A percentile compares a stretch with the other conserved stretches of the same genome.
Evolutionary conservation across 1,140 invertebrate genomes (phyloP).

Genomic region (Magallana angulata): DNA sequence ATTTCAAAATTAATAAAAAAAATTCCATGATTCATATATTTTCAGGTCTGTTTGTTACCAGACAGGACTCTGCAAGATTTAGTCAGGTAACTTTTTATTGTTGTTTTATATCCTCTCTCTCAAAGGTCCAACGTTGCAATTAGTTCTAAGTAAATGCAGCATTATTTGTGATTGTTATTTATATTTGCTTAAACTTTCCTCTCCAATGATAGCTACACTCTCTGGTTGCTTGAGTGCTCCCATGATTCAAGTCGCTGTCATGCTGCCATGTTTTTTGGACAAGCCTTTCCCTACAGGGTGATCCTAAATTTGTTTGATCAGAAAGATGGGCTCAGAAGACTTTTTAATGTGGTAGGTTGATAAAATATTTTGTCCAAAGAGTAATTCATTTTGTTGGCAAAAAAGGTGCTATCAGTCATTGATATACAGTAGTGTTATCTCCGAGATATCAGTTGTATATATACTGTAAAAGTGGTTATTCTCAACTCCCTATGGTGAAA

Average conservation of each 20-base stretch:
- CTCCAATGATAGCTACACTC: conserved; percentile 85
- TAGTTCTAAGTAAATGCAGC: too few species aligned
- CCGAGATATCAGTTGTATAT: too few species aligned
- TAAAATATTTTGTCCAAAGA: background rate
- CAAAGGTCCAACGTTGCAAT: too few species aligned
- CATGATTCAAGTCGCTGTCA: conserved; percentile 97
- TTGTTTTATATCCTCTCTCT: background rate
- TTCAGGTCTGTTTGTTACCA: conserved; percentile 89
- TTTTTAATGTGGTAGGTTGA: conserved; percentile 91
- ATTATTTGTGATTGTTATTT: too few species aligned
- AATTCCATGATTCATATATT: background rate
- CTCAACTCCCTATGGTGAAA: too few species aligned
- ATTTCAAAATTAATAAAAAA: too few species aligned
- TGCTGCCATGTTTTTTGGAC: conserved; percentile 97
- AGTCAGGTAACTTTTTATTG: conserved; percentile 83
- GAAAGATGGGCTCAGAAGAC: conserved; percentile 93
- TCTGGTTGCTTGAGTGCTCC: conserved; percentile 96
- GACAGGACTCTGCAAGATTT: conserved; percentile 88
- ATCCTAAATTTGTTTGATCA: conserved; percentile 95
- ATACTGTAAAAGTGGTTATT: too few species aligned
- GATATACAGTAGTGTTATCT: too few species aligned
- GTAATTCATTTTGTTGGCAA: too few species aligned
- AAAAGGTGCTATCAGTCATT: too few species aligned
- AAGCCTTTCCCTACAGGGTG: conserved; percentile 94
- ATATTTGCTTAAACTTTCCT: background rate